Percentiles rank a stretch among this genome's conserved stretches.
phyloP scores from a whole-genome alignment of 2,797 vertebrate species.

The Chrysocyon brachyurus region DNA sequence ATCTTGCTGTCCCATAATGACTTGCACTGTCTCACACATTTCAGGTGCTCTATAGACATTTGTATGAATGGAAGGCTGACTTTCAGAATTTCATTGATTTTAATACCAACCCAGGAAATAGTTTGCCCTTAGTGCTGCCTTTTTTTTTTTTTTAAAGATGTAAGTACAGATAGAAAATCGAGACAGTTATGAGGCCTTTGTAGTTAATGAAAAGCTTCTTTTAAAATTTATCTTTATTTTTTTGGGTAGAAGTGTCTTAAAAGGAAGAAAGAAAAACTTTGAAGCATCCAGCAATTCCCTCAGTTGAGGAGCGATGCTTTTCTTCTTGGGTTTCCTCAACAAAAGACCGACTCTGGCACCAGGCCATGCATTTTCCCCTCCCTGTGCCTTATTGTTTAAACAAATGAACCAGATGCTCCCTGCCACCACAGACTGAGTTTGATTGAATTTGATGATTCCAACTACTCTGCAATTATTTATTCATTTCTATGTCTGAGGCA shows the following conservation, averaged over 20 bases:
- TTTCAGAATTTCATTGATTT: constrained; percentile 64
- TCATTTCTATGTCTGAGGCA: not conserved
- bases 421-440: not conserved
- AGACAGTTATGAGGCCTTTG: constrained; percentile 50
- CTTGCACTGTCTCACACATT: not conserved
- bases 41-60: not conserved
- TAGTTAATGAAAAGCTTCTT: constrained; percentile 61
- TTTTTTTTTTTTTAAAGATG: constrained; percentile 31
- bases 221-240: constrained; percentile 49
- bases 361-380: not conserved
- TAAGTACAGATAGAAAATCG: constrained; percentile 41
- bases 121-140: constrained; percentile 11
- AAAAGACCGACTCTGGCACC: not conserved
- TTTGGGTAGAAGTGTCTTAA: constrained; percentile 40
- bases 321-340: constrained; percentile 26
- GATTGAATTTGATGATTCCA: not conserved
- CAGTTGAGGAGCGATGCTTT: not conserved
- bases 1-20: not conserved
- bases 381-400: not conserved
- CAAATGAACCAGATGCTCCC: not conserved
- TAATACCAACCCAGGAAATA: constrained; percentile 59
- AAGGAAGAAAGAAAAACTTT: constrained; percentile 51
- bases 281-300: not conserved
- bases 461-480: not conserved
- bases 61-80: constrained; percentile 5